Conservation (phyloP, 2,888 invertebrate genomes). For the Endotricha flammealis region DNA sequence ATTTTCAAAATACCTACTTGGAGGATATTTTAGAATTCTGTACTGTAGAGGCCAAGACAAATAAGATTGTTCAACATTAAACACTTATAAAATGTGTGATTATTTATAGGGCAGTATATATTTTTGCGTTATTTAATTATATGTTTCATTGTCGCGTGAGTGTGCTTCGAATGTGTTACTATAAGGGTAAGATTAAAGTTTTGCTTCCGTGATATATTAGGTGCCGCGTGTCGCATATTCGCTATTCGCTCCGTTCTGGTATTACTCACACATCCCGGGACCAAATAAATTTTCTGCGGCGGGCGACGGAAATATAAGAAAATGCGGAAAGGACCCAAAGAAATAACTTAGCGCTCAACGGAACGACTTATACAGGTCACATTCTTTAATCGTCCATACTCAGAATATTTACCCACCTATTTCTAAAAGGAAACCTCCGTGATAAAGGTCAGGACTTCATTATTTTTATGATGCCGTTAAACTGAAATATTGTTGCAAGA, state of each 20-base stretch:
- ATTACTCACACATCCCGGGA: slow-evolving; percentile 46
- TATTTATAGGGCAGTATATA: too few relatives aligned
- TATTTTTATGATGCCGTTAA: slow-evolving; percentile 6
- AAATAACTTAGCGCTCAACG: slow-evolving; percentile 29
- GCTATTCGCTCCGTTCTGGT: slow-evolving; percentile 42
- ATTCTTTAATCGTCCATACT: slow-evolving; percentile 19
- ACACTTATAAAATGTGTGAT: too few relatives aligned
- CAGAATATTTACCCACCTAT: slow-evolving; percentile 16
- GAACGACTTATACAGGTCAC: slow-evolving; percentile 25
- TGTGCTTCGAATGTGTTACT: not conserved
- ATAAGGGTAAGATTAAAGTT: slow-evolving; percentile 42
- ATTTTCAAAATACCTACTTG: too few relatives aligned
- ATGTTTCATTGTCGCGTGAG: slow-evolving; percentile 24
- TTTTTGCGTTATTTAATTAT: slow-evolving; percentile 25
- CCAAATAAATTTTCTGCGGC: slow-evolving; percentile 48
- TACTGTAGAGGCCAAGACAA: too few relatives aligned
- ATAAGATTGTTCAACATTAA: too few relatives aligned
- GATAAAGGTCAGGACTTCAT: slow-evolving; percentile 8
- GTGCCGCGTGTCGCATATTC: slow-evolving; percentile 48
- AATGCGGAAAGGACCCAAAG: slow-evolving; percentile 33
- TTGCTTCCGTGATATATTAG: slow-evolving; percentile 49
- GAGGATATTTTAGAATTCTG: too few relatives aligned
- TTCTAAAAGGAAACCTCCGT: slow-evolving; percentile 10
- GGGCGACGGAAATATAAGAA: slow-evolving; percentile 49
- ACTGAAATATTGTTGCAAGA: not conserved